Percentiles rank a stretch among this genome's conserved stretches.
Conservation (phyloP, 1,140 invertebrate genomes). For the Drosophila melanica region DNA sequence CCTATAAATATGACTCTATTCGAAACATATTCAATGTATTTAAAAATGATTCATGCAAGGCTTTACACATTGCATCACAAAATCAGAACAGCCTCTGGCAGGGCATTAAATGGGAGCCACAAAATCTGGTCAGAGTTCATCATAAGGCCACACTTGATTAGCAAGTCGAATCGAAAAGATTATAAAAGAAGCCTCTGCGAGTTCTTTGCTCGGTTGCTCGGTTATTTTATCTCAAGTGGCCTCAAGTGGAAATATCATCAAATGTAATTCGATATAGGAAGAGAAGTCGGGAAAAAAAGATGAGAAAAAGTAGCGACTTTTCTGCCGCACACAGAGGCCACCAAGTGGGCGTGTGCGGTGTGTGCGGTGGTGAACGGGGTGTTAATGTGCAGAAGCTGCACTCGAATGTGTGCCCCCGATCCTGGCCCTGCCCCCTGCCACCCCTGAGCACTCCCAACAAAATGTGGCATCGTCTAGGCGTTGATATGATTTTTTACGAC, state of each 20-base stretch:
- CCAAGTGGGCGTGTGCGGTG: slow-evolving; percentile 28
- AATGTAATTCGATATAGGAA: slow-evolving; percentile 37
- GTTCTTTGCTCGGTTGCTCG: background rate
- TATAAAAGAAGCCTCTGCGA: background rate
- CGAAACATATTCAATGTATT: too few relatives aligned
- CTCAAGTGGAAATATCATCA: slow-evolving; percentile 16
- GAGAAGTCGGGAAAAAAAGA: background rate
- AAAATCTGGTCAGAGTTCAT: slow-evolving; percentile 15
- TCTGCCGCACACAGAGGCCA: slow-evolving; percentile 33
- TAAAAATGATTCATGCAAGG: too few relatives aligned
- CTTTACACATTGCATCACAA: too few relatives aligned
- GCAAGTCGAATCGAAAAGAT: slow-evolving; percentile 9
- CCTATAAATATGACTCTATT: too few relatives aligned
- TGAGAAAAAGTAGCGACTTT: slow-evolving; percentile 16
- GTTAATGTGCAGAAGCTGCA: background rate
- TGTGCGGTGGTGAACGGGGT: background rate
- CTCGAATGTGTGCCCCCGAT: slow-evolving; percentile 6
- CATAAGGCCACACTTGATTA: slow-evolving; percentile 46
- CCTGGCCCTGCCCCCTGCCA: background rate
- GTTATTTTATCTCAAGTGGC: slow-evolving; percentile 11
- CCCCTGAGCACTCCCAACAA: background rate
- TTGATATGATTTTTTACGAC: slow-evolving; percentile 63
- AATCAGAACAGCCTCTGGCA: background rate
- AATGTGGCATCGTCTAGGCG: slow-evolving; percentile 41
- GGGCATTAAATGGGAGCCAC: background rate